Evolutionary conservation across 2,888 invertebrate genomes (phyloP), one percentile per base, ranked within the genome.

Genomic region (Nomada goodeniana): DNA sequence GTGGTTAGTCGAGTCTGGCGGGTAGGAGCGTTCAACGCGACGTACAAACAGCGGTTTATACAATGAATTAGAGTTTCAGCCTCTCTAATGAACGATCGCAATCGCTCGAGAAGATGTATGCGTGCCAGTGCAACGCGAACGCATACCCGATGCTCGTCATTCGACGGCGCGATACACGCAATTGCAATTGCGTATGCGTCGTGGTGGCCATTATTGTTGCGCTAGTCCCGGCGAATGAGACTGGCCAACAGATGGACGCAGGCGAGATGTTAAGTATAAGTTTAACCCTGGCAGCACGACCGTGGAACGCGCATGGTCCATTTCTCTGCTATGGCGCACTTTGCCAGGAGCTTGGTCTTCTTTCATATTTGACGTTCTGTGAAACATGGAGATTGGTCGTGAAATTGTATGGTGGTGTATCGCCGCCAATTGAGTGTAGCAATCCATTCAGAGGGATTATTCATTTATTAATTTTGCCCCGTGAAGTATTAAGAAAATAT

Each of bases 181-280:
- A 68, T 74, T 80, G 75, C 61, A 59, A 57, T 80, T 75, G 70
- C 77, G 71, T 76, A 72, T 55, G 59, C 42, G 26, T 50, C 44
- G 65, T 20, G 55, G 83, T 72, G 18, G 83, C 83, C 83, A 83
- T 83, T 71, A 82, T 67, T 69, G 74, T 83, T 81, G 73, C 76
- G 73, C 65, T 61, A 65, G 65, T 13, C 63, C 29, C 53, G 36
- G 53, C 83, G 67, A 80, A 70, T 23, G 73, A 65, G 69, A 68
- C 57, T 53, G 53, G 52, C 55, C 74, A 55, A 78, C 74, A 71
- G 71, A 83, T 77, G 77, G 71, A 50, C 47, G 76, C 80, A 64
- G 26, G 60, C 64, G 73, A 59, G 68, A 77, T 60, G 72, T 72
- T 78, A 80, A 78, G 82, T 68, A 72, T 83, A 83, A 83, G 74